Evolutionary conservation across 2,113 vertebrate genomes (phyloP).

Genomic region (Sinosuthora webbiana): DNA sequence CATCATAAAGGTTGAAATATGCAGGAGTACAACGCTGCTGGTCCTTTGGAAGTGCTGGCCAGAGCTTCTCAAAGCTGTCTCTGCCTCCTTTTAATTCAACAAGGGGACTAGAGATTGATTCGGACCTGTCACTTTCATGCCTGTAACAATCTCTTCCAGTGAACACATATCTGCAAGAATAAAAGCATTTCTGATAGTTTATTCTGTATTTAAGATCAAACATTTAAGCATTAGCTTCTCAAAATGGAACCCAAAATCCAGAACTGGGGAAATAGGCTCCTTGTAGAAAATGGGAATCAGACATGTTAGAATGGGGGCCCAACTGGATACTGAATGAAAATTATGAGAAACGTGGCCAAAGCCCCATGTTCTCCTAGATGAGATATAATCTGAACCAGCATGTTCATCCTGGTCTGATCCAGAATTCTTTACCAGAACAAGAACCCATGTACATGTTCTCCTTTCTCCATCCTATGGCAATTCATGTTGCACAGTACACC

Average conservation of each 20-base stretch:
- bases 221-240: neutral
- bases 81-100: neutral
- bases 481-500: neutral
- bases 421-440: neutral
- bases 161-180: neutral
- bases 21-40: neutral
- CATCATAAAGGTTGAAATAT: neutral
- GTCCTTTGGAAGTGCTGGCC: neutral
- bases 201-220: neutral
- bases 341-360: neutral
- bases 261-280: neutral
- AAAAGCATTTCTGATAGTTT: neutral
- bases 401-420: neutral
- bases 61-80: neutral
- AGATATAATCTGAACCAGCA: neutral
- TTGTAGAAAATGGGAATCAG: neutral
- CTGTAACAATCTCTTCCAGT: neutral
- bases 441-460: fast-evolving
- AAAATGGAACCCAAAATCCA: neutral
- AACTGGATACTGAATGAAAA: neutral
- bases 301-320: neutral
- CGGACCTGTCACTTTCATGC: neutral
- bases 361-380: neutral
- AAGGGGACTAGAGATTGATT: neutral
- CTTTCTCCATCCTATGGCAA: neutral